These are phyloP conservation scores for Drosophila fuyamai DNA, from an alignment of 1,140 invertebrate species.

Conservation along the genomic window DNA sequence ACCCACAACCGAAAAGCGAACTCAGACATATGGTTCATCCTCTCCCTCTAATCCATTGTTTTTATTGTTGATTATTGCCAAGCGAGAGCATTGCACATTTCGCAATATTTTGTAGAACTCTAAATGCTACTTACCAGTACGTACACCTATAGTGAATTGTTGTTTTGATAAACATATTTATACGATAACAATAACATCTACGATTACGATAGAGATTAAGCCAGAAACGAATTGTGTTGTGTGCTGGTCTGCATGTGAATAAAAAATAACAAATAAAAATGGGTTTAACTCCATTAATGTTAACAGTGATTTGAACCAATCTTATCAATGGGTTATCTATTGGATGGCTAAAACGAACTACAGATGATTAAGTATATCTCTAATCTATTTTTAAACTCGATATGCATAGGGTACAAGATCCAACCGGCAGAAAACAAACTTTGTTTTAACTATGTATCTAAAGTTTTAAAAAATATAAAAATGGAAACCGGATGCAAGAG, in stretches of 20 bases:
- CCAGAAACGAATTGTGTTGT: slow-evolving; percentile 37
- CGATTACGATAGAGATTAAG: slow-evolving; percentile 39
- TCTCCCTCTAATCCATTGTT: slow-evolving; percentile 22
- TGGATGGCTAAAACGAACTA: too few relatives aligned
- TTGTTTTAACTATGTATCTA: too few relatives aligned
- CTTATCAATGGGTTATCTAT: background rate
- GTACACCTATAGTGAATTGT: slow-evolving; percentile 66
- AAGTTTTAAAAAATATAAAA: too few relatives aligned
- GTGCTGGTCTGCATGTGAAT: slow-evolving; percentile 18
- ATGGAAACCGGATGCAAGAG: slow-evolving; percentile 29
- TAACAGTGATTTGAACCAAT: background rate
- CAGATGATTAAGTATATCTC: too few relatives aligned
- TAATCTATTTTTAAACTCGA: too few relatives aligned
- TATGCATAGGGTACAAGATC: too few relatives aligned
- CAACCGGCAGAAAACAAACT: too few relatives aligned
- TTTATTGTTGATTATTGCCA: slow-evolving; percentile 50
- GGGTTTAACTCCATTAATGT: slow-evolving; percentile 24
- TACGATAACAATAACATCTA: slow-evolving; percentile 32
- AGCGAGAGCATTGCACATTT: slow-evolving; percentile 33
- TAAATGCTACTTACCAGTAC: slow-evolving; percentile 39
- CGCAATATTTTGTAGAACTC: slow-evolving; percentile 60
- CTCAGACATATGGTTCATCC: slow-evolving; percentile 12
- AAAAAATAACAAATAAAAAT: slow-evolving; percentile 14
- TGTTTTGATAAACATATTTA: slow-evolving; percentile 79
- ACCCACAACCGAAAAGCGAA: slow-evolving; percentile 33